A percentile compares a stretch with the other conserved stretches of the same genome.
These are phyloP conservation scores for Acleris holmiana DNA, from an alignment of 2,888 invertebrate species.

Conservation along the genomic window DNA sequence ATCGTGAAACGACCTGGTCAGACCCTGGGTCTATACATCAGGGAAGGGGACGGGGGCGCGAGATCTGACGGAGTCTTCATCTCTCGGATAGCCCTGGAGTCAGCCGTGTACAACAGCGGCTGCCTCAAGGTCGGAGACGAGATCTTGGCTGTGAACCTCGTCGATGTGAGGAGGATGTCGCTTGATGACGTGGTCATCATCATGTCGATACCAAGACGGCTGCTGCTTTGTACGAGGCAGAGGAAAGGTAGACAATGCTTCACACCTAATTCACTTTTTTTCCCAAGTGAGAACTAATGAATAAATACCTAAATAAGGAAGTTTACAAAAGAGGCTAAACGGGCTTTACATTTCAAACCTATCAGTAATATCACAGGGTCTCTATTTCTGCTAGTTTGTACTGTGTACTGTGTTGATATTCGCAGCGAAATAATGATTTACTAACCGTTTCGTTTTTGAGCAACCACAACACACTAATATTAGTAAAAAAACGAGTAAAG, in stretches of 20 bases:
- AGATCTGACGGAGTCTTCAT: slow-evolving; percentile 98
- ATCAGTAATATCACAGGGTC: too few species aligned
- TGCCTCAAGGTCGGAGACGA: slow-evolving; percentile 99
- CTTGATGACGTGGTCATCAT: slow-evolving; percentile 99
- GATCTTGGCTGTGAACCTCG: slow-evolving; percentile 98
- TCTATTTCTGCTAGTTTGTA: too few species aligned
- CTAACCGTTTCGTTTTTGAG: too few species aligned
- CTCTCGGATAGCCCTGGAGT: slow-evolving; percentile 94
- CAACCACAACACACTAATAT: too few species aligned
- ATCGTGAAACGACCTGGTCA: slow-evolving; percentile 99
- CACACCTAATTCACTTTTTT: not conserved
- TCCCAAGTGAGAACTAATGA: too few species aligned
- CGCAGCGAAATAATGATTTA: too few species aligned
- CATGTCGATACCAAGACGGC: slow-evolving; percentile 98
- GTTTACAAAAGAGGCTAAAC: too few species aligned
- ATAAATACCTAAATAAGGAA: too few species aligned
- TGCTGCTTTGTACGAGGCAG: slow-evolving; percentile 96
- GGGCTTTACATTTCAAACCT: too few species aligned
- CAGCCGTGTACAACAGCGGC: slow-evolving; percentile 98
- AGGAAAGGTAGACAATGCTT: slow-evolving; percentile 82
- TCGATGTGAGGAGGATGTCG: slow-evolving; percentile 98
- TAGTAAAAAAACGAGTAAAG: too few species aligned
- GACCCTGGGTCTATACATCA: slow-evolving; percentile 98
- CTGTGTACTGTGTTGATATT: too few species aligned
- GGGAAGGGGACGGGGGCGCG: slow-evolving; percentile 99